Percentiles rank a stretch among this genome's conserved stretches.
These are phyloP conservation scores for Willowsia nigromaculata DNA, from an alignment of 2,888 invertebrate genomes.

Conservation along the genomic window DNA sequence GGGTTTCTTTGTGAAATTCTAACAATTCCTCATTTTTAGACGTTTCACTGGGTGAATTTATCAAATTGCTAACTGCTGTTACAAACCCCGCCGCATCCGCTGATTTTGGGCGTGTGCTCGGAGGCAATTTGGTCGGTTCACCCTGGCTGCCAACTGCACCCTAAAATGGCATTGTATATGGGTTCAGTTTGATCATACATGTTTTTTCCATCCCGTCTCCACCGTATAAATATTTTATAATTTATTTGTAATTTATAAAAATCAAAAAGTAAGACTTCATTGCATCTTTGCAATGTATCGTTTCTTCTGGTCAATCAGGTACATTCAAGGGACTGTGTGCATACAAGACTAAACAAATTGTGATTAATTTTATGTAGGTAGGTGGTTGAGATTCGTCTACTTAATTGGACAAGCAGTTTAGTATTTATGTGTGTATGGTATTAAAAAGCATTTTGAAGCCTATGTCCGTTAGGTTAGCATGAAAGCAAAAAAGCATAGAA, in stretches of 20 bases:
- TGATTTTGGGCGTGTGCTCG: slow-evolving; percentile 6
- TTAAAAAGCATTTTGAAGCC: background rate
- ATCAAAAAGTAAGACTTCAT: slow-evolving; percentile 1
- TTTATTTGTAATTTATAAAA: background rate
- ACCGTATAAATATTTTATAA: background rate
- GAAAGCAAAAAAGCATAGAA: slow-evolving; percentile 9
- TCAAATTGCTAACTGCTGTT: slow-evolving; percentile 61
- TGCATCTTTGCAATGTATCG: background rate
- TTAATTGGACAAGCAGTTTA: background rate
- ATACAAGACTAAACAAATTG: background rate
- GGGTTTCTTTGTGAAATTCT: slow-evolving; percentile 81
- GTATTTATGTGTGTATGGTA: background rate
- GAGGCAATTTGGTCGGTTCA: background rate
- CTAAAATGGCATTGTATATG: background rate
- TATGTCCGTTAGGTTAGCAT: background rate
- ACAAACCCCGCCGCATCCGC: slow-evolving; percentile 68
- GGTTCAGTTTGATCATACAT: too few species aligned
- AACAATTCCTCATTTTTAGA: slow-evolving; percentile 80
- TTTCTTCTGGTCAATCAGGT: slow-evolving; percentile 33
- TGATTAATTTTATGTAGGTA: background rate
- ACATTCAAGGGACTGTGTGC: slow-evolving; percentile 42
- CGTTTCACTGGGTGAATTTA: slow-evolving; percentile 31
- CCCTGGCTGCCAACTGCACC: background rate
- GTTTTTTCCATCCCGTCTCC: too few species aligned
- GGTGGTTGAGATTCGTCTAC: background rate